Evolutionary conservation across 2,888 invertebrate genomes (phyloP).

Genomic region (Mythimna albipuncta): DNA sequence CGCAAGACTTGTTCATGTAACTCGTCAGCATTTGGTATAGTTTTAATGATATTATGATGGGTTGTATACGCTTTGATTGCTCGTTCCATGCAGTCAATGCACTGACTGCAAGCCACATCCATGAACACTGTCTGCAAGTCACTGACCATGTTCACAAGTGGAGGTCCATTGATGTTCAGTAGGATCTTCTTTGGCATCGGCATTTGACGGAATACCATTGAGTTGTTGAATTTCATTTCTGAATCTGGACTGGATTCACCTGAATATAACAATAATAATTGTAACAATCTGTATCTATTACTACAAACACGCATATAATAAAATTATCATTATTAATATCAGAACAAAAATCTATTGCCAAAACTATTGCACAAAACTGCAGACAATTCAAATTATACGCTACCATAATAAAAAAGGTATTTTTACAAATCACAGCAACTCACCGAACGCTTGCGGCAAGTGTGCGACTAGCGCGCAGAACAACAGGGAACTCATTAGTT

Average conservation of each 20-base stretch:
- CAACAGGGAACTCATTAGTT: slow-evolving; percentile 87
- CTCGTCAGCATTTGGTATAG: slow-evolving; percentile 57
- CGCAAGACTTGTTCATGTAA: slow-evolving; percentile 66
- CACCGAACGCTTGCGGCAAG: slow-evolving; percentile 79
- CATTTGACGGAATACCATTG: slow-evolving; percentile 43
- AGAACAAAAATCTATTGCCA: no score
- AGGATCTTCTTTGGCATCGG: slow-evolving; percentile 60
- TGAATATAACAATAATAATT: slow-evolving; percentile 5
- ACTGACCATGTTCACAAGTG: slow-evolving; percentile 58
- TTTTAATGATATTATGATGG: slow-evolving; percentile 47
- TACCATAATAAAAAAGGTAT: background rate
- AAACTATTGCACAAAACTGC: background rate
- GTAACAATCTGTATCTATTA: background rate
- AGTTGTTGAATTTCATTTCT: slow-evolving; percentile 52
- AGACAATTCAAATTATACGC: slow-evolving; percentile 1
- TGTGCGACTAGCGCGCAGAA: slow-evolving; percentile 78
- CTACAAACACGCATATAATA: background rate
- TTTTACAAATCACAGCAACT: slow-evolving; percentile 57
- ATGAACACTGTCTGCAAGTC: slow-evolving; percentile 70
- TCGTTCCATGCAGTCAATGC: slow-evolving; percentile 76
- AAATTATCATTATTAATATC: no score
- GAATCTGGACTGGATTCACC: slow-evolving; percentile 15
- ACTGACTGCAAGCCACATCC: slow-evolving; percentile 71
- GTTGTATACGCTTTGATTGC: slow-evolving; percentile 71
- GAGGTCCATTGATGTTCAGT: slow-evolving; percentile 66